Evolutionary conservation across 1,140 invertebrate species (phyloP).

Genomic region (Macrobrachium rosenbergii): DNA sequence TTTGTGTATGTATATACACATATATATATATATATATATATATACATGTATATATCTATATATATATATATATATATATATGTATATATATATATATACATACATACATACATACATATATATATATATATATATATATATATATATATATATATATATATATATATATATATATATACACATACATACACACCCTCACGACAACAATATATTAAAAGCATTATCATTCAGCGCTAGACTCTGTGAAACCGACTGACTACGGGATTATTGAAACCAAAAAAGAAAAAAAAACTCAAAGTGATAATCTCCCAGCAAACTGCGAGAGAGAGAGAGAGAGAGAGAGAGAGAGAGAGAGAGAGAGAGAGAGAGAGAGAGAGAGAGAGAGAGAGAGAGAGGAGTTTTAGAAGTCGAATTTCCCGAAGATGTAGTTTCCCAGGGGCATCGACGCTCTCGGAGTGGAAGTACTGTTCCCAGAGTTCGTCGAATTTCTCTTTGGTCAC

Average conservation of each 20-base stretch:
- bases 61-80: constrained; percentile 21
- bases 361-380: too few species aligned
- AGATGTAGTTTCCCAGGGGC: constrained; percentile 43
- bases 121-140: constrained; percentile 42
- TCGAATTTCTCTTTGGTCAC: constrained; percentile 47
- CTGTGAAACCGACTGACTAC: too few species aligned
- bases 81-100: constrained; percentile 40
- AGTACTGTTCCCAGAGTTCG: constrained; percentile 42
- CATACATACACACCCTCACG: not conserved
- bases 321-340: too few species aligned
- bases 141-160: constrained; percentile 41
- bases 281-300: not conserved
- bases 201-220: too few species aligned
- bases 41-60: not conserved
- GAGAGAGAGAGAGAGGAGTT: too few species aligned
- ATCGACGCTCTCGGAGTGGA: constrained; percentile 37
- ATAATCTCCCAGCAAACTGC: too few species aligned
- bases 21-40: constrained; percentile 2
- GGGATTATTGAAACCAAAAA: too few species aligned
- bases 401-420: constrained; percentile 50
- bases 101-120: constrained; percentile 38
- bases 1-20: too few species aligned
- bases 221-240: too few species aligned
- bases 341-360: too few species aligned
- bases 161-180: constrained; percentile 13